Evolutionary conservation across 2,113 vertebrate species (phyloP).

Genomic region (Pelecanus crispus): DNA sequence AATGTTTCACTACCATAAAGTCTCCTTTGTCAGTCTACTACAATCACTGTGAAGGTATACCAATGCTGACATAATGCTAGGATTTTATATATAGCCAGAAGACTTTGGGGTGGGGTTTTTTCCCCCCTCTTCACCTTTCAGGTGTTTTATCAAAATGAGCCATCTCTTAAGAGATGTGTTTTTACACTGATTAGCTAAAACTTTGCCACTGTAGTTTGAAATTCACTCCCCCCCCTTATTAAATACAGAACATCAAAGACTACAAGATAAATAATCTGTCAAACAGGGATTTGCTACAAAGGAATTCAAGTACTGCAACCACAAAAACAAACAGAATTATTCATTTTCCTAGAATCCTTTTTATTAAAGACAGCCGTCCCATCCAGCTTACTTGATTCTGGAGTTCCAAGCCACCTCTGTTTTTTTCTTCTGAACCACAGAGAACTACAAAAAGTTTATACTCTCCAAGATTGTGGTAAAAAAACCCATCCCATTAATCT

Average conservation of each 20-base stretch:
- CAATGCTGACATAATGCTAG: background rate
- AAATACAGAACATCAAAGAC: background rate
- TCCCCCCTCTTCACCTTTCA: background rate
- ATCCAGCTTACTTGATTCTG: background rate
- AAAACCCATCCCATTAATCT: background rate
- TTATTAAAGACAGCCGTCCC: background rate
- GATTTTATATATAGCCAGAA: background rate
- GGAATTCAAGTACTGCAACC: background rate
- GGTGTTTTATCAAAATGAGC: background rate
- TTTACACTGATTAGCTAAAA: background rate
- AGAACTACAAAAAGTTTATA: background rate
- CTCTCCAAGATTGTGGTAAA: background rate
- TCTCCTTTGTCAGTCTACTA: background rate
- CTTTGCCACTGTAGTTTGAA: background rate
- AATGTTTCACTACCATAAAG: background rate
- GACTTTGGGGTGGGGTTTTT: background rate
- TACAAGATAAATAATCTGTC: background rate
- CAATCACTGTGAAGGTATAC: background rate
- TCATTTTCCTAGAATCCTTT: background rate
- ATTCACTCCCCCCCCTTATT: background rate
- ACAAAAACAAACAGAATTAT: background rate
- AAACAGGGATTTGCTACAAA: background rate
- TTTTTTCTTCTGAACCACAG: background rate
- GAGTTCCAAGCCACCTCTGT: background rate
- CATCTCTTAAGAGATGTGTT: background rate